Conservation (phyloP, 2,797 vertebrate genomes). For the Cheracebus regulus region DNA sequence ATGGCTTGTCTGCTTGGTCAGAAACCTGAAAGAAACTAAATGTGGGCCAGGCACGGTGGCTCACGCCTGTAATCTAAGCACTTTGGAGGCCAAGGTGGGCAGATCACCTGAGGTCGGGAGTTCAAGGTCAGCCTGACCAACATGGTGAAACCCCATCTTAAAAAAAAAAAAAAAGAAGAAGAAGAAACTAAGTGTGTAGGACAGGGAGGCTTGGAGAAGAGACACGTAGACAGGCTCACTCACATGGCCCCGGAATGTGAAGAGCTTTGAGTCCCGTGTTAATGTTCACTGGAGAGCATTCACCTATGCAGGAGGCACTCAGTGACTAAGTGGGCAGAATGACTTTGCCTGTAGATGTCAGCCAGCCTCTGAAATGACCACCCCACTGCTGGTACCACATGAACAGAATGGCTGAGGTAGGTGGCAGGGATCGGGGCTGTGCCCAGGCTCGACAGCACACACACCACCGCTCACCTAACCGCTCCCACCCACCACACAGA, state of each 20-base stretch:
- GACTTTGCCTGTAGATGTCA: neutral
- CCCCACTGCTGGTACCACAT: too few relatives aligned
- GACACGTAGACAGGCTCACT: too few relatives aligned
- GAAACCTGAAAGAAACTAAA: neutral
- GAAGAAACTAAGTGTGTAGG: neutral
- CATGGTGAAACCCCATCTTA: too few relatives aligned
- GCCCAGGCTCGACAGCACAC: neutral
- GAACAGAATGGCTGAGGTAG: too few relatives aligned
- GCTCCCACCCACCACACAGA: neutral
- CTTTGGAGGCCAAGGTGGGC: too few relatives aligned
- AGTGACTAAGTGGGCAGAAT: neutral
- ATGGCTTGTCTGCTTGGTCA: neutral
- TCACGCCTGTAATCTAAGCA: too few relatives aligned
- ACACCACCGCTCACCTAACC: neutral
- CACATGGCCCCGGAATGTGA: neutral
- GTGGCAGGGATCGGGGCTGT: too few relatives aligned
- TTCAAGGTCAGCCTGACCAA: too few relatives aligned
- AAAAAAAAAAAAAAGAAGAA: neutral
- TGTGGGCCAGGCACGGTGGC: too few relatives aligned
- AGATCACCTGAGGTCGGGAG: too few relatives aligned
- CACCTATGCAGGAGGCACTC: neutral
- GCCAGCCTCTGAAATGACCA: neutral
- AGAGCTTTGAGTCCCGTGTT: neutral
- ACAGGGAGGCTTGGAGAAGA: neutral
- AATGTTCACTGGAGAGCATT: too few relatives aligned